phyloP scores from a whole-genome alignment of 2,113 vertebrate genomes.

The Eulemur macaco region DNA sequence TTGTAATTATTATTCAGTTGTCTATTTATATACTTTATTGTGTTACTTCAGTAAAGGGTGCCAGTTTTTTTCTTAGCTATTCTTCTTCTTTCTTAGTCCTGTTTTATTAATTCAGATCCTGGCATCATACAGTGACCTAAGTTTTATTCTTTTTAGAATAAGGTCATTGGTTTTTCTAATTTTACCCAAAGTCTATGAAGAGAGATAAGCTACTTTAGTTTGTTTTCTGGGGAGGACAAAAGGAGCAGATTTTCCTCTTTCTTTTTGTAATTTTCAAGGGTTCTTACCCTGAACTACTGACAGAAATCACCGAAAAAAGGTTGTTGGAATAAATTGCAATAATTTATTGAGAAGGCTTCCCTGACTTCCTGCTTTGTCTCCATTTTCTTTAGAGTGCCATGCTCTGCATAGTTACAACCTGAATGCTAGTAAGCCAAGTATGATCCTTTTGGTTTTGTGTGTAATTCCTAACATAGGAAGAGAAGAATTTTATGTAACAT shows the following conservation, averaged over 20 bases:
- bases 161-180: neutral
- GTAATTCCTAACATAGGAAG: neutral
- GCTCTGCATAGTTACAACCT: neutral
- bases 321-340: neutral
- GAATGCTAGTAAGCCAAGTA: neutral
- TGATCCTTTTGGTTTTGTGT: neutral
- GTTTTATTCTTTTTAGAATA: neutral
- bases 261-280: neutral
- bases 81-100: neutral
- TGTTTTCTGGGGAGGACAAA: neutral
- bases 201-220: neutral
- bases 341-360: neutral
- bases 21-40: neutral
- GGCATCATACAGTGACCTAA: neutral
- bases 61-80: neutral
- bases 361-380: slow-evolving; percentile 53
- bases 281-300: neutral
- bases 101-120: neutral
- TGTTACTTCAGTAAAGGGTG: neutral
- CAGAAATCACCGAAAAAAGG: neutral
- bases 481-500: neutral
- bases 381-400: slow-evolving; percentile 38
- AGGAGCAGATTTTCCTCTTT: neutral
- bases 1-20: neutral
- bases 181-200: neutral